phyloP scores from a whole-genome alignment of 2,888 invertebrate genomes.

The Aproaerema taeniolella region DNA sequence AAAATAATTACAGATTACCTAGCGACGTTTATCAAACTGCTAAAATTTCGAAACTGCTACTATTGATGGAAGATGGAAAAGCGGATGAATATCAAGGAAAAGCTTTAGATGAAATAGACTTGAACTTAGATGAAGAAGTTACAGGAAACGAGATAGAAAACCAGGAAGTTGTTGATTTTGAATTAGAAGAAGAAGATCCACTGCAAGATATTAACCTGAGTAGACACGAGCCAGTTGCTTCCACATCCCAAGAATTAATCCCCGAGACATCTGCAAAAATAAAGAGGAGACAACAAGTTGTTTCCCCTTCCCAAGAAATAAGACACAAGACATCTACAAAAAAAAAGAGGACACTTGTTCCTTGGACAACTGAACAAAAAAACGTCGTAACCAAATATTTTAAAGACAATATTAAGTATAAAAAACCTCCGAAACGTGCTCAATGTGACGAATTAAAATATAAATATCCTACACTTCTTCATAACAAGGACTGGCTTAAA shows the following conservation, averaged over 20 bases:
- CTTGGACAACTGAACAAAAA: constrained; percentile 16
- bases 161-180: constrained; percentile 20
- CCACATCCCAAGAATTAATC: too few species aligned
- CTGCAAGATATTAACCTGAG: not conserved
- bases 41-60: constrained; percentile 31
- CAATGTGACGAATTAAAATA: constrained; percentile 22
- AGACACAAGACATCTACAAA: not conserved
- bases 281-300: too few species aligned
- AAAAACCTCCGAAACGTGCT: constrained; percentile 19
- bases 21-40: constrained; percentile 31
- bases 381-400: constrained; percentile 17
- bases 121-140: constrained; percentile 27
- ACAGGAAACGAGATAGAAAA: constrained; percentile 19
- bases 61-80: constrained; percentile 32
- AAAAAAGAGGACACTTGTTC: not conserved
- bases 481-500: constrained; percentile 24
- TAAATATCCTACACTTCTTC: constrained; percentile 13
- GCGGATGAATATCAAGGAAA: constrained; percentile 25
- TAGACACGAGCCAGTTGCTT: not conserved
- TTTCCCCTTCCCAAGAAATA: not conserved
- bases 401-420: constrained; percentile 18
- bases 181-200: not conserved
- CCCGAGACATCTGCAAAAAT: too few species aligned
- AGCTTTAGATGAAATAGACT: constrained; percentile 20
- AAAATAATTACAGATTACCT: constrained; percentile 27